These are phyloP conservation scores for Chaetodon auriga DNA, from an alignment of 2,113 vertebrate species.

Conservation along the genomic window DNA sequence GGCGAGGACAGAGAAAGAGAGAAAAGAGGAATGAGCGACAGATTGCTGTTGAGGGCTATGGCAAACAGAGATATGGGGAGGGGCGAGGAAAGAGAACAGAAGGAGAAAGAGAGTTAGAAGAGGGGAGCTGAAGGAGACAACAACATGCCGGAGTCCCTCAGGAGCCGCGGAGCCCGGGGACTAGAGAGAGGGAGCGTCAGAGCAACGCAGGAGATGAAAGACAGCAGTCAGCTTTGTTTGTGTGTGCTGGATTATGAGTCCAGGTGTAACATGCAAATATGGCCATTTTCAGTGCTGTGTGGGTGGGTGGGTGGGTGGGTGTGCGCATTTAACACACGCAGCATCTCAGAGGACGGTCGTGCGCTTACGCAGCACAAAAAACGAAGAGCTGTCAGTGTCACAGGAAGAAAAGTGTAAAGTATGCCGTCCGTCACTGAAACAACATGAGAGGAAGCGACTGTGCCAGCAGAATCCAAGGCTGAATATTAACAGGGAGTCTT, in stretches of 20 bases:
- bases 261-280: slow-evolving; percentile 51
- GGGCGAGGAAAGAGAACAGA: slow-evolving; percentile 39
- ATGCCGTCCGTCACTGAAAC: slow-evolving; percentile 14
- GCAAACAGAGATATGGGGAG: slow-evolving; percentile 6
- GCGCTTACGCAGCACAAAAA: slow-evolving; percentile 23
- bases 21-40: slow-evolving; percentile 15
- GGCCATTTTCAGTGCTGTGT: not conserved
- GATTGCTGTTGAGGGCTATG: slow-evolving; percentile 24
- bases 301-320: slow-evolving; percentile 9
- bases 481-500: slow-evolving; percentile 2
- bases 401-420: not conserved
- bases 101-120: slow-evolving; percentile 14
- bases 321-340: slow-evolving; percentile 4
- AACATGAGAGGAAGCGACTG: not conserved
- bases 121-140: slow-evolving; percentile 40
- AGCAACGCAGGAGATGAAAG: slow-evolving; percentile 50
- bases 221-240: slow-evolving; percentile 43
- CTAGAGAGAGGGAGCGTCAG: slow-evolving; percentile 18
- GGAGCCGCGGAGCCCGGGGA: slow-evolving; percentile 57
- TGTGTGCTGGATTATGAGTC: slow-evolving; percentile 23
- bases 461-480: not conserved
- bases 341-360: slow-evolving; percentile 12
- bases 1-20: not conserved
- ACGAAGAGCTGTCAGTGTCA: slow-evolving; percentile 11
- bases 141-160: slow-evolving; percentile 53